Evolutionary conservation across 2,888 invertebrate genomes (phyloP), one percentile per base, ranked within the genome.

Genomic region (Cosmia trapezina): DNA sequence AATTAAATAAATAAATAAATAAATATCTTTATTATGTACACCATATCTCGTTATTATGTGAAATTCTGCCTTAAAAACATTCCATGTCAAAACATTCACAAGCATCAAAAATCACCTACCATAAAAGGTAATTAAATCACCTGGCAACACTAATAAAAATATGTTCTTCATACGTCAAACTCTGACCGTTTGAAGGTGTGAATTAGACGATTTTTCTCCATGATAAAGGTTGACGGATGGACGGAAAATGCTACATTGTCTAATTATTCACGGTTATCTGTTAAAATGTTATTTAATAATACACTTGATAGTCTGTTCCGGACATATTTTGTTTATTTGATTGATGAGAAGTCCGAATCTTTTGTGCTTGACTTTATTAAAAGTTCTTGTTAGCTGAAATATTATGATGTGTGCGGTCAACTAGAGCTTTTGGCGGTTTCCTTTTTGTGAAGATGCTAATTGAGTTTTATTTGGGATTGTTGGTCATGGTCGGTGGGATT

Each of bases 201-300:
- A 95, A 95, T 95, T 93, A 94, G 94, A 92, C 91, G 95, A 95
- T 95, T 94, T 95, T 94, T 94, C 94, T 93, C 90, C 87, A 85
- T 94, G 95, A 96, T 95, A 95, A 94, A 94, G 93, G 93, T 94
- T 93, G 95, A 95, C 93, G 91, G 94, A 94, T 91, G 91, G 90
- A 91, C 84, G 90, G 90, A 92, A 93, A 93, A 93, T 90, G 91
- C 89, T 81, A 90, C 91, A 93, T 94, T 94, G 94, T 93, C 89
- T 94, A 93, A 95, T 95, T 95, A 95, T 93, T 88, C 94, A 95
- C 89, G 95, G 94, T 94, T 93, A 93, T 94, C 92, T 90, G 93
- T 93, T 92, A 91, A 87, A 92, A 91, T 89, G 43, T 93, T 92
- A 94, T 95, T 94, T 95, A 96, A 95, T 95, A 94, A 95, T 88